phyloP scores from a whole-genome alignment of 2,797 vertebrate species.

The Enteromius anoplus region DNA sequence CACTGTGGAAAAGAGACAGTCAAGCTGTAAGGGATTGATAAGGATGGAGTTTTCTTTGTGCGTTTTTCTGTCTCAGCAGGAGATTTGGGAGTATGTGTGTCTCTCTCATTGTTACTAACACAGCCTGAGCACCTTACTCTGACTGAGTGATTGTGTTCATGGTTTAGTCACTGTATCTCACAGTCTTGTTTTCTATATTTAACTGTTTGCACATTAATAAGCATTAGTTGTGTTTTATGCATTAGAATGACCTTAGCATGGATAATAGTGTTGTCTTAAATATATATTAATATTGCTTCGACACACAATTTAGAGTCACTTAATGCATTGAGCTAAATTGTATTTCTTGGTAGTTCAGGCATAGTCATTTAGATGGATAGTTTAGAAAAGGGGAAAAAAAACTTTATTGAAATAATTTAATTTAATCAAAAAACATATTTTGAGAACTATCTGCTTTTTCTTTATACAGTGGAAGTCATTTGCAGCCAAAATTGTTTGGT shows the following conservation, averaged over 20 bases:
- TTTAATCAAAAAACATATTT: no score
- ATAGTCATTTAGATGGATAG: background rate
- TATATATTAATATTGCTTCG: background rate
- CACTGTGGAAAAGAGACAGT: constrained; percentile 60
- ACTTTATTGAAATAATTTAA: background rate
- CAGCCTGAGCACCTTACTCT: constrained; percentile 8
- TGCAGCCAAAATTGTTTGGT: background rate
- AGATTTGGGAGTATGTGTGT: constrained; percentile 61
- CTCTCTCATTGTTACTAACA: constrained; percentile 56
- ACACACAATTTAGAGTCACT: background rate
- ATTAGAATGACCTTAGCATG: background rate
- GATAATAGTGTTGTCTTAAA: background rate
- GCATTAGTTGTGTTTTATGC: background rate
- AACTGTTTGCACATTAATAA: background rate
- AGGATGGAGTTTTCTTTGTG: constrained; percentile 62
- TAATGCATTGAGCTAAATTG: background rate
- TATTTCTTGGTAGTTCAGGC: background rate
- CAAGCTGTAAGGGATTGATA: constrained; percentile 74
- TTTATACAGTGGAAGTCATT: background rate
- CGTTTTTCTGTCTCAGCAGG: constrained; percentile 62
- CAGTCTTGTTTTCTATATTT: background rate
- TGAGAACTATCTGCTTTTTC: background rate
- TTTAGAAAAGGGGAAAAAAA: no score
- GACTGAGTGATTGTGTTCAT: background rate
- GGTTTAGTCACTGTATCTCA: background rate